A percentile compares a stretch with the other conserved stretches of the same genome.
These are phyloP conservation scores for Labeo rohita DNA, from an alignment of 2,113 vertebrate species.

Conservation along the genomic window DNA sequence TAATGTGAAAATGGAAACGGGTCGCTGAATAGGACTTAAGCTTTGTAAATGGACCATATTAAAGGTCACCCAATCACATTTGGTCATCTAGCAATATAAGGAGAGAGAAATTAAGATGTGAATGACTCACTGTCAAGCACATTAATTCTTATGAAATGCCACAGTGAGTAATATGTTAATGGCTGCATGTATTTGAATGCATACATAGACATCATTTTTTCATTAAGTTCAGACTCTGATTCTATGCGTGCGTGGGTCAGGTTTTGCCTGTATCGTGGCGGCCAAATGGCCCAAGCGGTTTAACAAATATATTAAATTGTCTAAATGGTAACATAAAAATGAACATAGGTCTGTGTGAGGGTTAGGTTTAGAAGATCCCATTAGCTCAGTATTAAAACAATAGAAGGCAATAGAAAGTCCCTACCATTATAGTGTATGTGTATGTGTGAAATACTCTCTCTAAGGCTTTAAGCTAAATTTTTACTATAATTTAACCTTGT, in stretches of 20 bases:
- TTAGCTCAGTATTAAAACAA: not conserved
- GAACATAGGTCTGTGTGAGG: not conserved
- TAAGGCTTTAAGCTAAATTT: not conserved
- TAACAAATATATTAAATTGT: not conserved
- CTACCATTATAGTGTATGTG: not conserved
- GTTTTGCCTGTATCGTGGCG: not conserved
- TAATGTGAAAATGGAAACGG: slow-evolving; percentile 34
- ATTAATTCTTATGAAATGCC: not conserved
- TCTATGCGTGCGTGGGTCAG: not conserved
- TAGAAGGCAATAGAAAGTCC: not conserved
- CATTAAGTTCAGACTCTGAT: not conserved
- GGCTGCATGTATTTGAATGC: slow-evolving; percentile 67
- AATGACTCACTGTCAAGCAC: slow-evolving; percentile 27
- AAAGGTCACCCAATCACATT: slow-evolving; percentile 49
- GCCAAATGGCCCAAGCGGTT: not conserved
- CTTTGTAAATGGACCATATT: slow-evolving; percentile 35
- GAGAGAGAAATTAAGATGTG: slow-evolving; percentile 30
- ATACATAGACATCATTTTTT: not conserved
- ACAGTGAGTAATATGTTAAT: not conserved
- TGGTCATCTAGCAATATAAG: slow-evolving; percentile 30
- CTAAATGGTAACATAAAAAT: not conserved
- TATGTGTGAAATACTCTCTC: slow-evolving; percentile 15
- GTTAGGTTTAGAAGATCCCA: not conserved
- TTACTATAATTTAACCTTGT: slow-evolving; percentile 24
- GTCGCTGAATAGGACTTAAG: slow-evolving; percentile 7